These are phyloP conservation scores for Lucilia sericata DNA, from an alignment of 1,140 invertebrate species.

Conservation along the genomic window DNA sequence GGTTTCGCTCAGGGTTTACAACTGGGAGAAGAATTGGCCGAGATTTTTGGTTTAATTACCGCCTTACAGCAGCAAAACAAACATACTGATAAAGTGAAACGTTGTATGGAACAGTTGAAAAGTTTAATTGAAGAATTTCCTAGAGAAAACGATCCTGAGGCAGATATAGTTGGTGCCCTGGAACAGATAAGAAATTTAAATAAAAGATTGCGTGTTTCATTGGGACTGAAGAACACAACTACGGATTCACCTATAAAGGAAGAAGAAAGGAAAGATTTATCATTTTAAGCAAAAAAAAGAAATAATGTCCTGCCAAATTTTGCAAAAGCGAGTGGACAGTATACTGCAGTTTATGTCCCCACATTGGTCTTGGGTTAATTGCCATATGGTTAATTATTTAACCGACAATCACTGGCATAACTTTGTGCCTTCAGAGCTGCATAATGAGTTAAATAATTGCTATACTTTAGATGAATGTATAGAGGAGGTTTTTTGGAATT, in stretches of 20 bases:
- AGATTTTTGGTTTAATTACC: constrained; percentile 70
- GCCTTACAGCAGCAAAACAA: constrained; percentile 55
- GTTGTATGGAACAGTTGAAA: constrained; percentile 71
- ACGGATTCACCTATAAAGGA: constrained; percentile 22
- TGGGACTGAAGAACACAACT: constrained; percentile 68
- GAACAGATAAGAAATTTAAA: constrained; percentile 76
- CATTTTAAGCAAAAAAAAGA: constrained; percentile 52
- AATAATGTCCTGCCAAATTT: constrained; percentile 43
- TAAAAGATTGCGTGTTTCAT: constrained; percentile 76
- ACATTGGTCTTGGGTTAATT: constrained; percentile 75
- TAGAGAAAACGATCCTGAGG: constrained; percentile 72
- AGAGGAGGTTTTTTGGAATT: constrained; percentile 56
- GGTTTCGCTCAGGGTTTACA: constrained; percentile 76
- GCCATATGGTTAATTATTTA: constrained; percentile 86
- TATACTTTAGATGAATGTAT: constrained; percentile 50
- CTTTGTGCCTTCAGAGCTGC: constrained; percentile 71
- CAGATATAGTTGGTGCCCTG: constrained; percentile 74
- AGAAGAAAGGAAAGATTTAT: constrained; percentile 54
- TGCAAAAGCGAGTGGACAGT: constrained; percentile 69
- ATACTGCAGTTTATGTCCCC: constrained; percentile 72
- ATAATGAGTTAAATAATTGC: constrained; percentile 67
- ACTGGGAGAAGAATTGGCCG: constrained; percentile 75
- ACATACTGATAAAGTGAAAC: constrained; percentile 66
- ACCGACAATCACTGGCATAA: constrained; percentile 76
- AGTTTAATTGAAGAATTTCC: constrained; percentile 76